phyloP scores from a whole-genome alignment of 2,888 invertebrate species.

The Macaria liturata region DNA sequence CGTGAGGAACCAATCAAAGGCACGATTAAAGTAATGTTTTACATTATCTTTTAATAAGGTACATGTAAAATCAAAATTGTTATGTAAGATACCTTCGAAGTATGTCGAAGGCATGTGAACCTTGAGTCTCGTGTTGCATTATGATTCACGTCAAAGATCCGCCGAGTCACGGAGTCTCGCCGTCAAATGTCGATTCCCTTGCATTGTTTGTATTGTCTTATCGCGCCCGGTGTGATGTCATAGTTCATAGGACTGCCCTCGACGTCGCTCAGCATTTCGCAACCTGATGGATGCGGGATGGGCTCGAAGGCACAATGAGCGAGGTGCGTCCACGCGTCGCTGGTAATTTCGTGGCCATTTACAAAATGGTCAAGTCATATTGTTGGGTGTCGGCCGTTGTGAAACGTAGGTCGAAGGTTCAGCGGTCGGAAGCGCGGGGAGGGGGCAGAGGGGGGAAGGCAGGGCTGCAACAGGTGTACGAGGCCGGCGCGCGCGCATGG shows the following conservation, averaged over 20 bases:
- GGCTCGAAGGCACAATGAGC: slow-evolving; percentile 29
- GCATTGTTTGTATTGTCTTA: slow-evolving; percentile 75
- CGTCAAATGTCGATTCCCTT: slow-evolving; percentile 69
- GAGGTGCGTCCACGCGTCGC: slow-evolving; percentile 39
- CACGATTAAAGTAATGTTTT: slow-evolving; percentile 27
- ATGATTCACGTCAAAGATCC: slow-evolving; percentile 62
- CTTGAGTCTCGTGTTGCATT: slow-evolving; percentile 64
- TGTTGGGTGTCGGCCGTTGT: slow-evolving; percentile 58
- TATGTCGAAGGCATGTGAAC: slow-evolving; percentile 43
- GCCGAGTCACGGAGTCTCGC: slow-evolving; percentile 58
- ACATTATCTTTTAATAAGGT: slow-evolving; percentile 31
- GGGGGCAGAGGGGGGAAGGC: slow-evolving; percentile 35
- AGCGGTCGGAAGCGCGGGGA: slow-evolving; percentile 32
- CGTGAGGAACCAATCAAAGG: slow-evolving; percentile 26
- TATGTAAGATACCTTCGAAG: slow-evolving; percentile 27
- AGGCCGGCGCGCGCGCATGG: slow-evolving; percentile 67
- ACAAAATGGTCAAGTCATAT: slow-evolving; percentile 59
- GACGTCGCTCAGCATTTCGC: slow-evolving; percentile 57
- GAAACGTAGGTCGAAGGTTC: slow-evolving; percentile 51
- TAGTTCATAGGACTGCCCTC: slow-evolving; percentile 70
- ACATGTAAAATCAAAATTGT: slow-evolving; percentile 29
- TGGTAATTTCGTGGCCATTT: slow-evolving; percentile 50
- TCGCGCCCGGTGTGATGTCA: slow-evolving; percentile 60
- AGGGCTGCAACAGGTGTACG: slow-evolving; percentile 68
- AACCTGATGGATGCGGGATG: slow-evolving; percentile 51